Base-by-base conservation (phyloP, 2,888 invertebrate genomes). In the Odontomyia ornata region DNA sequence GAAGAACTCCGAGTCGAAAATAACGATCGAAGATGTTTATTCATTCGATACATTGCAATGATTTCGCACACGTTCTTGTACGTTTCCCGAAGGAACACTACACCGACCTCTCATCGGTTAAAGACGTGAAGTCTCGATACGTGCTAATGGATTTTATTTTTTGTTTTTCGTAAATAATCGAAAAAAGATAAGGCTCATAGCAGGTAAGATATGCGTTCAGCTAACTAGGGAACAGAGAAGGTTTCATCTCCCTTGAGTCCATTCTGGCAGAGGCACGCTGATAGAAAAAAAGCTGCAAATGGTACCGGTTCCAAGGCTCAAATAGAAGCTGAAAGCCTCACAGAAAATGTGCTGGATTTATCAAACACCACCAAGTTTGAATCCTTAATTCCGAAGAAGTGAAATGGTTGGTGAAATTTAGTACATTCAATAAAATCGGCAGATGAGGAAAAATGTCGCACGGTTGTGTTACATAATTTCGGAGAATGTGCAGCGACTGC, bases 31-130 rank as follows among this genome's bases (percentile, higher is more conserved):
- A 69, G 69, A 69, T 25, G 46, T n/a, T 25, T 30, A 30, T 36
- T 69, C 69, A 57, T 73, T 36, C 72, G 56, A 57, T 57, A 36
- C 23, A n/a, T n/a, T n/a, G n/a, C n/a, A n/a, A n/a, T n/a, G n/a
- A n/a, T n/a, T n/a, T n/a, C n/a, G n/a, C n/a, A n/a, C n/a, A n/a
- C n/a, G n/a, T n/a, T n/a, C n/a, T n/a, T n/a, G n/a, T n/a, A n/a
- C n/a, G n/a, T n/a, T n/a, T n/a, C n/a, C n/a, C n/a, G n/a, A n/a
- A n/a, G n/a, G n/a, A n/a, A n/a, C n/a, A n/a, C n/a, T n/a, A n/a
- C n/a, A n/a, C n/a, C n/a, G n/a, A n/a, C n/a, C n/a, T n/a, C n/a
- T n/a, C n/a, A n/a, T n/a, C n/a, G n/a, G n/a, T n/a, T n/a, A n/a
- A n/a, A n/a, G n/a, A n/a, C n/a, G n/a, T n/a, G n/a, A n/a, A n/a